These are phyloP conservation scores for Parnassius glacialis DNA, from an alignment of 2,888 invertebrate species.

Conservation along the genomic window DNA sequence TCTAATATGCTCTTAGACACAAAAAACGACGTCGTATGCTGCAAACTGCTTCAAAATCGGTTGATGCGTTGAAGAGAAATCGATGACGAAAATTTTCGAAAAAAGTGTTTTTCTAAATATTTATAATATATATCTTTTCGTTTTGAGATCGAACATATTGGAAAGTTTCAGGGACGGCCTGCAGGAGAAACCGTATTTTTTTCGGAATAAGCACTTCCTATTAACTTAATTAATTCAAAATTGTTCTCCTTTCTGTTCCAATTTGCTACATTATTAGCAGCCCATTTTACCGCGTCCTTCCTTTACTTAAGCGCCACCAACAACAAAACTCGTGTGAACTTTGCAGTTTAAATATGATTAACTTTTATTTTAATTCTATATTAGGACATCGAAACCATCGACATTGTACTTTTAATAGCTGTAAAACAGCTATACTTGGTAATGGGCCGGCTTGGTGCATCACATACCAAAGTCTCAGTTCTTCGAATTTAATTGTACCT, in stretches of 20 bases:
- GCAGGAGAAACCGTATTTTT: too few relatives aligned
- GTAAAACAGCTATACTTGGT: slow-evolving; percentile 6
- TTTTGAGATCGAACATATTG: too few relatives aligned
- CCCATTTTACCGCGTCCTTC: not conserved
- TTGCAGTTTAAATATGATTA: slow-evolving; percentile 5
- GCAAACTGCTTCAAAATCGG: too few relatives aligned
- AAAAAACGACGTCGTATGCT: too few relatives aligned
- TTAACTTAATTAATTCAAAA: too few relatives aligned
- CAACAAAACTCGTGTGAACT: slow-evolving; percentile 13
- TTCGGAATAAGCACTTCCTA: too few relatives aligned
- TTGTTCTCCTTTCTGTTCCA: not conserved
- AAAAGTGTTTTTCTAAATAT: too few relatives aligned
- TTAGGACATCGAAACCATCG: slow-evolving; percentile 21
- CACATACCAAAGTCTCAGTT: slow-evolving; percentile 7
- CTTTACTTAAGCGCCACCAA: slow-evolving; percentile 2
- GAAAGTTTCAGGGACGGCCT: too few relatives aligned
- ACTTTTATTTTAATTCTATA: slow-evolving; percentile 19
- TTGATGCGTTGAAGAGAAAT: too few relatives aligned
- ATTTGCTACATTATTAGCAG: not conserved
- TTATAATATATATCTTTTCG: too few relatives aligned
- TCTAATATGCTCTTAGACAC: too few relatives aligned
- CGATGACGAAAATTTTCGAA: too few relatives aligned
- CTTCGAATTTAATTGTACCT: slow-evolving; percentile 14
- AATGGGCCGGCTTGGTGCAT: slow-evolving; percentile 3
- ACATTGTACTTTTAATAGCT: slow-evolving; percentile 11